Percentiles rank a stretch among this genome's conserved stretches.
Evolutionary conservation across 2,888 invertebrate species (phyloP).

Genomic region (Trichogramma dendrolimi): DNA sequence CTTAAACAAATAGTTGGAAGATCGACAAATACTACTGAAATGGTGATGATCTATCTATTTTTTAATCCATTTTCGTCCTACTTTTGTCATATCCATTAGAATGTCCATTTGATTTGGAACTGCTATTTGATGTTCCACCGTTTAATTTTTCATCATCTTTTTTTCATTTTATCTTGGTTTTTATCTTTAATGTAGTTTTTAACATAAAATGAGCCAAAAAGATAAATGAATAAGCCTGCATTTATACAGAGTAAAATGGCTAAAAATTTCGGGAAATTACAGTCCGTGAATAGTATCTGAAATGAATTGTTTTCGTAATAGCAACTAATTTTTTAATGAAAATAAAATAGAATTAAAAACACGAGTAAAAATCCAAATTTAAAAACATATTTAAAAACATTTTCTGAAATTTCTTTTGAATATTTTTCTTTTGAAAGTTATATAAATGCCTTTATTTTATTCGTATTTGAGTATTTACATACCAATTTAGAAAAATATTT

Average conservation of each 20-base stretch:
- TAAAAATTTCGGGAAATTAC: constrained; percentile 64
- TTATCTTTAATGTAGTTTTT: constrained; percentile 56
- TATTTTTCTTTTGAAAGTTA: no score
- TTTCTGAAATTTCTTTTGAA: no score
- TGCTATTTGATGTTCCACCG: constrained; percentile 2
- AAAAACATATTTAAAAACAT: no score
- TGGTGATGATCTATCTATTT: constrained; percentile 10
- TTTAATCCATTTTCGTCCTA: constrained; percentile 5
- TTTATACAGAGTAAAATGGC: constrained; percentile 66
- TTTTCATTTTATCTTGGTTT: constrained; percentile 4
- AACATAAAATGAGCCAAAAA: constrained; percentile 74
- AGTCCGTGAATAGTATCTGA: constrained; percentile 48
- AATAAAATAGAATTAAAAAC: no score
- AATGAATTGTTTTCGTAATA: no score
- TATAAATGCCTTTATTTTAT: no score
- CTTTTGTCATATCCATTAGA: constrained; percentile 7
- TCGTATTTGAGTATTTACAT: no score
- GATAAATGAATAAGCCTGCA: constrained; percentile 68
- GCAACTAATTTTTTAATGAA: no score
- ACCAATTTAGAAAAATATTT: no score
- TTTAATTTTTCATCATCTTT: neutral
- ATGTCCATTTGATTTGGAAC: constrained; percentile 2
- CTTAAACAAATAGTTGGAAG: no score
- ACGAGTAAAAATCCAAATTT: no score
- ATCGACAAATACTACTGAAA: no score